These are phyloP conservation scores for Ceratitis capitata DNA, from an alignment of 1,140 invertebrate genomes.

Conservation along the genomic window DNA sequence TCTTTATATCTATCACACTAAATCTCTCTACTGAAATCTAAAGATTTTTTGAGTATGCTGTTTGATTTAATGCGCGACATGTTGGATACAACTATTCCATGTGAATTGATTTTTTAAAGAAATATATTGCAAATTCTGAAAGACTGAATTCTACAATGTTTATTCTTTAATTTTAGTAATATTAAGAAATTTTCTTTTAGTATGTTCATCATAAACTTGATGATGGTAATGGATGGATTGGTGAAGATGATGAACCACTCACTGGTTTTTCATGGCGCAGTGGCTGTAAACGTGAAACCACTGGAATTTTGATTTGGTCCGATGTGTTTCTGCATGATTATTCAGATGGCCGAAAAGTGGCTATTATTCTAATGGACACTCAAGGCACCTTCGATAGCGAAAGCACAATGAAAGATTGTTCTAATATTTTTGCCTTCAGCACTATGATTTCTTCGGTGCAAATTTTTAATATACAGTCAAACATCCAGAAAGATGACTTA, in stretches of 20 bases:
- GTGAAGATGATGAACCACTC: conserved; percentile 69
- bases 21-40: too few relatives aligned
- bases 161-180: too few relatives aligned
- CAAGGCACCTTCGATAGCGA: conserved; percentile 98
- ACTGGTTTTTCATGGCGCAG: conserved; percentile 92
- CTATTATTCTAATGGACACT: conserved; percentile 92
- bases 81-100: too few relatives aligned
- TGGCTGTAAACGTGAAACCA: conserved; percentile 93
- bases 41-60: too few relatives aligned
- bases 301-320: conserved; percentile 95
- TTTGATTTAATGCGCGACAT: too few relatives aligned
- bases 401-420: conserved; percentile 94
- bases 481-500: conserved; percentile 95
- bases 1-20: too few relatives aligned
- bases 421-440: conserved; percentile 94
- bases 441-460: conserved; percentile 96
- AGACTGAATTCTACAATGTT: too few relatives aligned
- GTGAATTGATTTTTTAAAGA: too few relatives aligned
- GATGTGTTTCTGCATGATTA: conserved; percentile 86
- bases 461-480: conserved; percentile 94
- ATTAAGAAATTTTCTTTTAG: too few relatives aligned
- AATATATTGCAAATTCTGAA: too few relatives aligned
- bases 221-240: not conserved
- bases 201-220: not conserved
- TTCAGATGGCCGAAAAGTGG: conserved; percentile 81